Conservation (phyloP, 2,797 vertebrate species). For the Apogon hyalosoma region DNA sequence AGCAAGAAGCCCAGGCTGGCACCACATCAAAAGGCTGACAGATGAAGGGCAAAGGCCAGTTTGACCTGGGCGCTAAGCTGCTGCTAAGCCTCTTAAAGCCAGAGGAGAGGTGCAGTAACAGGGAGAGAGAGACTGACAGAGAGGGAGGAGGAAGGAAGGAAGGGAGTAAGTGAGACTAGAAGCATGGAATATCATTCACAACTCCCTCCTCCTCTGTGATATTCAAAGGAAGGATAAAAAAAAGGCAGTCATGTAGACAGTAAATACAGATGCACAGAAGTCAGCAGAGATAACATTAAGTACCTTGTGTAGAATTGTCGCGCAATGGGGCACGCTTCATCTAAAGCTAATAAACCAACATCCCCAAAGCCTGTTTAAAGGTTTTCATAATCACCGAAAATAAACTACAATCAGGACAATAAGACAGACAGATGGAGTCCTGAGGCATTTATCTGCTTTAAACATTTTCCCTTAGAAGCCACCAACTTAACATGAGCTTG, state of each 20-base stretch:
- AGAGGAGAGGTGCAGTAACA: constrained; percentile 84
- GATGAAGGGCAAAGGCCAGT: constrained; percentile 93
- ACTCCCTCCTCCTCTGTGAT: constrained; percentile 63
- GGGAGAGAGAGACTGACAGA: constrained; percentile 35
- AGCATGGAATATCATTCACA: constrained; percentile 71
- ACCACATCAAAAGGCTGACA: constrained; percentile 95
- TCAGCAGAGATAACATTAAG: constrained; percentile 79
- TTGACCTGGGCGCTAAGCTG: constrained; percentile 93
- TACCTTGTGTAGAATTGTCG: constrained; percentile 62
- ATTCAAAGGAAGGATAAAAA: constrained; percentile 81
- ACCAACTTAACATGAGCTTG: constrained; percentile 85
- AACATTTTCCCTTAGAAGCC: constrained; percentile 85
- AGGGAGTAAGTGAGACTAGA: constrained; percentile 63
- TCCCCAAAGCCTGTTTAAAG: constrained; percentile 83
- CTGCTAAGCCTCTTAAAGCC: constrained; percentile 92
- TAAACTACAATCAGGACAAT: constrained; percentile 87
- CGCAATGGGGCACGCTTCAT: constrained; percentile 74
- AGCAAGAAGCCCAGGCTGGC: constrained; percentile 86
- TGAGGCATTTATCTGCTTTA: constrained; percentile 86
- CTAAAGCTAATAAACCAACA: constrained; percentile 84
- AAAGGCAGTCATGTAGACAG: constrained; percentile 75
- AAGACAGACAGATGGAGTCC: constrained; percentile 86
- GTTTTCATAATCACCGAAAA: constrained; percentile 86
- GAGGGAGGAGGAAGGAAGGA: constrained; percentile 47
- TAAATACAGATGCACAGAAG: constrained; percentile 80